Evolutionary conservation across 2,113 vertebrate genomes (phyloP).

Genomic region (Geococcyx californianus): DNA sequence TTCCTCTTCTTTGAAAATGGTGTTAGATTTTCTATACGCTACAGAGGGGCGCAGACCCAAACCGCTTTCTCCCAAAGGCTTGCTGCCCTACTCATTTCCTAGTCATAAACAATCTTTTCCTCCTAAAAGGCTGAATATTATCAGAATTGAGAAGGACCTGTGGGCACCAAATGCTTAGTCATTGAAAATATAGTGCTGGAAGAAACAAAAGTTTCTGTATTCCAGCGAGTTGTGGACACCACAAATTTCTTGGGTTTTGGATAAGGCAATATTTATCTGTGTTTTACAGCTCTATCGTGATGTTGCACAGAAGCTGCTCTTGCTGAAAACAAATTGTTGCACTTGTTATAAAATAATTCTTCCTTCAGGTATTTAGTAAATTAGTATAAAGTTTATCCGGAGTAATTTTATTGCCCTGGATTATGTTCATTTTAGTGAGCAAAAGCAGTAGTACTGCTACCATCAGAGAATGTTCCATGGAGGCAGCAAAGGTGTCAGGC

Average conservation of each 20-base stretch:
- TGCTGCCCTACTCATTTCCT: neutral
- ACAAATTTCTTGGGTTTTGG: neutral
- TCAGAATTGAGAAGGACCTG: neutral
- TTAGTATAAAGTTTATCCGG: neutral
- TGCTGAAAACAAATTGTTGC: neutral
- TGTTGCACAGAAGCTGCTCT: neutral
- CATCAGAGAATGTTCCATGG: neutral
- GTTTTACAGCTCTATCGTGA: neutral
- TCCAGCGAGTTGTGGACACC: neutral
- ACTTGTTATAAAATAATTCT: neutral
- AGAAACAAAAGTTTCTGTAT: neutral
- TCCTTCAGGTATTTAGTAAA: neutral
- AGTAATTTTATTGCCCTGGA: neutral
- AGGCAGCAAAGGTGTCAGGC: neutral
- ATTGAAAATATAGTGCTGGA: neutral
- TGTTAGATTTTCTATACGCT: neutral
- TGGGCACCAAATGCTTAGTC: neutral
- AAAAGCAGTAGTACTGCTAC: neutral
- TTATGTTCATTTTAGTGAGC: neutral
- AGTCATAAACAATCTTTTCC: neutral
- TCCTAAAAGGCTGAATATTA: neutral
- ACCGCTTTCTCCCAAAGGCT: neutral
- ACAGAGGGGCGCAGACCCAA: neutral
- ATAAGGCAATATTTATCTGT: neutral
- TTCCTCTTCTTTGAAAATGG: neutral